Conservation (phyloP, 2,888 invertebrate species). For the Heterodera filipjevi region DNA sequence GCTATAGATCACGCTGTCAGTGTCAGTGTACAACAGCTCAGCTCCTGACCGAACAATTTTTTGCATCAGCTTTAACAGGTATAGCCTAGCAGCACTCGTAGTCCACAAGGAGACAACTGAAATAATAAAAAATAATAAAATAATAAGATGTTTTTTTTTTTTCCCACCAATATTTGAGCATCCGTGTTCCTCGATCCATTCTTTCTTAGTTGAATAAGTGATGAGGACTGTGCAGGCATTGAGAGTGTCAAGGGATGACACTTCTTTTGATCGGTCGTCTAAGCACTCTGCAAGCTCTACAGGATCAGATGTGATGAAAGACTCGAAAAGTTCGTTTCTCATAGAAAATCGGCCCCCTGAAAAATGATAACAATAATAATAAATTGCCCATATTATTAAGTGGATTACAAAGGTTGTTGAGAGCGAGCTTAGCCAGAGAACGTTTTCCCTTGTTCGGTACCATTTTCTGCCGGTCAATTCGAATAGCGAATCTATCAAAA, state of each 20-base stretch:
- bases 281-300: neutral
- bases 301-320: neutral
- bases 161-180: neutral
- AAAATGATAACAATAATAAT: neutral
- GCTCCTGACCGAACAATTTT: slow-evolving; percentile 3
- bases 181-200: neutral
- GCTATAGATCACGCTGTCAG: slow-evolving; percentile 3
- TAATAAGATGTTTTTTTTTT: neutral
- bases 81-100: neutral
- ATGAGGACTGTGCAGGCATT: neutral
- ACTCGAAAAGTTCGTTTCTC: slow-evolving; percentile 1
- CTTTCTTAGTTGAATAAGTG: neutral
- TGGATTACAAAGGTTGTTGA: slow-evolving; percentile 12
- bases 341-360: slow-evolving; percentile 13
- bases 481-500: neutral
- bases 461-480: slow-evolving; percentile 8
- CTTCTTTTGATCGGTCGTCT: neutral
- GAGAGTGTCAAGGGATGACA: neutral
- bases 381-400: too few relatives aligned
- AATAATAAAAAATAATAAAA: neutral
- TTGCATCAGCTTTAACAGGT: slow-evolving; percentile 14
- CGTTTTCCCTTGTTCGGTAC: slow-evolving; percentile 5
- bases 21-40: slow-evolving; percentile 13
- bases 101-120: slow-evolving; percentile 18
- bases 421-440: neutral